A percentile compares a stretch with the other conserved stretches of the same genome.
Conservation (phyloP, 2,113 vertebrate genomes). For the Psittacula cyanocephala region DNA sequence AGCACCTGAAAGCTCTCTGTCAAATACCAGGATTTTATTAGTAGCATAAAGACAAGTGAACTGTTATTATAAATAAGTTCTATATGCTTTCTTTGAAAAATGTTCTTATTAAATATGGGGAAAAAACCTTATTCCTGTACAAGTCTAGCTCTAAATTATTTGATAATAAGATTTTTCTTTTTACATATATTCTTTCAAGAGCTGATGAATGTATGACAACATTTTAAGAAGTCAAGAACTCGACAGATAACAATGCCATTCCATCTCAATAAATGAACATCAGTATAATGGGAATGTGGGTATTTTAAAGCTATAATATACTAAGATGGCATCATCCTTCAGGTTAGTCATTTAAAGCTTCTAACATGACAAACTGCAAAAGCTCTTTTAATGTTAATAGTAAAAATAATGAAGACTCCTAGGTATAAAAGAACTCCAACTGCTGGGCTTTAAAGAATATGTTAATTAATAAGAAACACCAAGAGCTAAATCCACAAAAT, state of each 20-base stretch:
- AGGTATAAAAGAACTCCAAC: not conserved
- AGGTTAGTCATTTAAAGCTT: not conserved
- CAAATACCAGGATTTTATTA: constrained; percentile 31
- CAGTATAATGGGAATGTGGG: not conserved
- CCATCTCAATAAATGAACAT: not conserved
- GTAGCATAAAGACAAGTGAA: constrained; percentile 1
- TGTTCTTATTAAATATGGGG: not conserved
- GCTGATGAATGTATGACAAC: not conserved
- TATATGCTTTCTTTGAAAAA: not conserved
- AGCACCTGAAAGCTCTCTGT: constrained; percentile 3
- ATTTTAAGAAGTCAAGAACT: not conserved
- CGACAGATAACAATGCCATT: not conserved
- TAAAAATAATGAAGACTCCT: not conserved
- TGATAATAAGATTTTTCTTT: not conserved
- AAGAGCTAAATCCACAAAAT: not conserved
- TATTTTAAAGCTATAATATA: not conserved
- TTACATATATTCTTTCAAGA: not conserved
- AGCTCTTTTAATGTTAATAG: not conserved
- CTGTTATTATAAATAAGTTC: not conserved
- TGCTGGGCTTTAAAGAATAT: not conserved
- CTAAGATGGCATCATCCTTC: not conserved
- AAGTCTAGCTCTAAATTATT: not conserved
- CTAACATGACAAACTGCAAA: not conserved
- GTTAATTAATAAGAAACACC: not conserved
- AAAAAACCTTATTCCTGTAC: not conserved